Conservation (phyloP, 2,888 invertebrate species). For the Drosophila kokeensis region DNA sequence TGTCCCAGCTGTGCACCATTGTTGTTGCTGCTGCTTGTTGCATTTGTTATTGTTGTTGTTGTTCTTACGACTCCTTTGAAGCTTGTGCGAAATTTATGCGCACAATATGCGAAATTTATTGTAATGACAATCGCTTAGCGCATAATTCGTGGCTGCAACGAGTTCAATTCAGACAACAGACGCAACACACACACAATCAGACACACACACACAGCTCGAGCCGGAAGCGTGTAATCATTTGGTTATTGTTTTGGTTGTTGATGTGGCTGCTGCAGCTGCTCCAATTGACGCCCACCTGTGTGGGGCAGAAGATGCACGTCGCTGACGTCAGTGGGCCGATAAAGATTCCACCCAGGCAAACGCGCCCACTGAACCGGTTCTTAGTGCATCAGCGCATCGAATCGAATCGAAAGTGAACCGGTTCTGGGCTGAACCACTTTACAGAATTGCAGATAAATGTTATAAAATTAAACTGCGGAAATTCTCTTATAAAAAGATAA, state of each 20-base stretch:
- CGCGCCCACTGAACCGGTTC: constrained; percentile 55
- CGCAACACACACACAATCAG: background rate
- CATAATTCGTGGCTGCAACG: constrained; percentile 64
- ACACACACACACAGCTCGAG: constrained; percentile 30
- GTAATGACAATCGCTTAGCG: constrained; percentile 78
- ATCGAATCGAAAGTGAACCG: constrained; percentile 25
- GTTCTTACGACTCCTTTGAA: constrained; percentile 71
- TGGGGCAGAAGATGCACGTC: constrained; percentile 36
- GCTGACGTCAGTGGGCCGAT: constrained; percentile 45
- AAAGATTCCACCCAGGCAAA: constrained; percentile 22
- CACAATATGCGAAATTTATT: constrained; percentile 79
- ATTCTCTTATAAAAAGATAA: background rate
- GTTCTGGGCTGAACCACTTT: constrained; percentile 5
- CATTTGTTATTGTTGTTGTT: constrained; percentile 28
- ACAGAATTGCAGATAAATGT: background rate
- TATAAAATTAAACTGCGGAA: constrained; percentile 1
- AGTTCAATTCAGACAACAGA: constrained; percentile 8
- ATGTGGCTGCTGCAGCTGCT: constrained; percentile 65
- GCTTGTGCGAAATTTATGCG: constrained; percentile 77
- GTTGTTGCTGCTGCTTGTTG: constrained; percentile 7
- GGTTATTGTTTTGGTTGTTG: constrained; percentile 41
- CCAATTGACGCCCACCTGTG: constrained; percentile 76
- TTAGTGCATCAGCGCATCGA: constrained; percentile 3
- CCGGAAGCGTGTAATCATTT: constrained; percentile 78
- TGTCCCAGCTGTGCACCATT: constrained; percentile 63